phyloP scores from a whole-genome alignment of 2,888 invertebrate genomes.

The Ischnus inquisitorius region DNA sequence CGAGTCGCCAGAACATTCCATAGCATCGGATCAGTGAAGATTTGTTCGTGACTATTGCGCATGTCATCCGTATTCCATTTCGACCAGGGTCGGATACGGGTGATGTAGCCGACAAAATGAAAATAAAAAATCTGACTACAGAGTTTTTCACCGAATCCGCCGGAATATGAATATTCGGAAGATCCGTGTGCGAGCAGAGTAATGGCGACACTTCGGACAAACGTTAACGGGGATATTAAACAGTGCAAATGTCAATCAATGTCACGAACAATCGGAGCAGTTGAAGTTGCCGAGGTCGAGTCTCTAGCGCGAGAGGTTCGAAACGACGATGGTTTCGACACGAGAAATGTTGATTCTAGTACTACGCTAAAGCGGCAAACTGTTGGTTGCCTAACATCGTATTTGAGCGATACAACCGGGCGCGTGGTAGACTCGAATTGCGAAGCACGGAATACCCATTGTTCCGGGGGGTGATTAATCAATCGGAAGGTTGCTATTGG shows the following conservation, averaged over 20 bases:
- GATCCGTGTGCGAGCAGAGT: neutral
- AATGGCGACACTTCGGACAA: neutral
- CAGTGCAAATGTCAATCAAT: conserved; percentile 23
- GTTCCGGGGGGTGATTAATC: conserved; percentile 48
- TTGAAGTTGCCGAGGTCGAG: conserved; percentile 4
- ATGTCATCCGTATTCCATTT: no score
- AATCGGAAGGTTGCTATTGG: conserved; percentile 41
- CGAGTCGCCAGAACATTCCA: neutral
- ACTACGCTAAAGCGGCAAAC: neutral
- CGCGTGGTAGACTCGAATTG: neutral
- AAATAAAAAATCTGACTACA: no score
- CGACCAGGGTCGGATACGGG: no score
- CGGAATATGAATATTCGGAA: neutral
- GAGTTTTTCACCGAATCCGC: neutral
- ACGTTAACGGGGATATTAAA: neutral
- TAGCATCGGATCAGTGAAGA: neutral
- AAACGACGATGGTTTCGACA: conserved; percentile 11
- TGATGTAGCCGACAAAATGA: no score
- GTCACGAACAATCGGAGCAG: neutral
- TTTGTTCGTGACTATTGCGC: no score
- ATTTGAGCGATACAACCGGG: neutral
- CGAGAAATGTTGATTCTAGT: conserved; percentile 16
- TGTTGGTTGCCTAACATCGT: neutral
- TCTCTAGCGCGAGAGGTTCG: neutral
- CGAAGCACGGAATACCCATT: conserved; percentile 18